Evolutionary conservation across 53 echinoderm and acorn worm genomes (phyloP).

Genomic region (Antedon mediterranea): DNA sequence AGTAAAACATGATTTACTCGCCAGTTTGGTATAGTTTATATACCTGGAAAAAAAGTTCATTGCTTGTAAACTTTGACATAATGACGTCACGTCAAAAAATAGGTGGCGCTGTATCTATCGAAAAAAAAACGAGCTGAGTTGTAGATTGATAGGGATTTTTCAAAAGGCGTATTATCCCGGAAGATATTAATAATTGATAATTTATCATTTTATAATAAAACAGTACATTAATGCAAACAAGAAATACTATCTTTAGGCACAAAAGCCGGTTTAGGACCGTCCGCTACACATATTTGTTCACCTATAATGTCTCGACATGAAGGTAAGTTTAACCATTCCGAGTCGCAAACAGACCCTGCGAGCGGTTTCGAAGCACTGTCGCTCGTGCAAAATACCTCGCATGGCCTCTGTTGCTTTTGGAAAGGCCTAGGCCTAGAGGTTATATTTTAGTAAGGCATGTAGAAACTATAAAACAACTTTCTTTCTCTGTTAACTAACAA

Average conservation of each 20-base stretch:
- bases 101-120: neutral
- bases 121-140: neutral
- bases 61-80: neutral
- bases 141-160: neutral
- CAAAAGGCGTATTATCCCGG: constrained; percentile 27
- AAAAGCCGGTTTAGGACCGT: constrained; percentile 6
- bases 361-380: neutral
- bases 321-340: constrained; percentile 36
- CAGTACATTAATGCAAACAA: constrained; percentile 10
- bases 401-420: neutral
- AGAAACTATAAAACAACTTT: no score
- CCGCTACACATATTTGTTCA: constrained; percentile 15
- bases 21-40: no score
- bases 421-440: neutral
- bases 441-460: no score
- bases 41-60: no score
- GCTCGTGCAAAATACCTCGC: neutral
- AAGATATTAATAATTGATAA: constrained; percentile 19
- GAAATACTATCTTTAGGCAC: constrained; percentile 6
- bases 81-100: neutral
- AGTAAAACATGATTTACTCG: no score
- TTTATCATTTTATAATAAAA: constrained; percentile 7
- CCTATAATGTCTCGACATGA: constrained; percentile 99
- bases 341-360: neutral
- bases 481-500: no score